Evolutionary conservation across 2,888 invertebrate genomes (phyloP), one percentile per base, ranked within the genome.

Genomic region (Clanis bilineata): DNA sequence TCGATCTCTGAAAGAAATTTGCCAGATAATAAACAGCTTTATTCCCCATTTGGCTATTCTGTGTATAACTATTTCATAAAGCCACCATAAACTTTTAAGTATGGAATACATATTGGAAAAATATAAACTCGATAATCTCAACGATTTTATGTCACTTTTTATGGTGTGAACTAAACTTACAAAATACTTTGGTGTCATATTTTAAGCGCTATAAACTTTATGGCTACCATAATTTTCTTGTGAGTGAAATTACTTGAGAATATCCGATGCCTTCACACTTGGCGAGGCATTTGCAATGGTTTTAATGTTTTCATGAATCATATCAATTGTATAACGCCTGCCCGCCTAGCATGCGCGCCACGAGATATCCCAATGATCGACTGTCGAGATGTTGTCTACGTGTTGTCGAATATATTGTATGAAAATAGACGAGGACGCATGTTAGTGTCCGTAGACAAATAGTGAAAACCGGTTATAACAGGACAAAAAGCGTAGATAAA

Each of bases 51-150:
- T 32, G 32, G 32, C 5, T 1, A 36, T 38, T 39, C 23, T 56
- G 21, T 38, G n/a, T n/a, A 9, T 21, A 43, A 9, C 3, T 18
- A 4, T 7, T 7, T 2, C 32, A 45, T 21, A 62, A 41, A 22
- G 28, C 36, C 15, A 43, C 28, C 32, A 41, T 57, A 43, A 43
- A 57, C 12, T 32, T 28, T 12, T 21, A 21, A 43, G 39, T 32
- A 39, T 38, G n/a, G 38, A 28, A 47, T 15, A 56, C 28, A 32
- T 58, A 66, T 66, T 59, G 66, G 62, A 58, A 61, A 64, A 41
- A 18, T 61, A 66, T 66, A 62, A 63, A 63, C 41, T 62, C 32
- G 47, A 60, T 65, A 61, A 59, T 62, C 57, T 55, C 51, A 36
- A 44, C 38, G 15, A 60, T 60, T 64, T 62, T 63, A 64, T 28